Percentiles rank a stretch among this genome's conserved stretches.
Conservation (phyloP, 2,797 vertebrate species). For the Dromococcyx pavoninus region DNA sequence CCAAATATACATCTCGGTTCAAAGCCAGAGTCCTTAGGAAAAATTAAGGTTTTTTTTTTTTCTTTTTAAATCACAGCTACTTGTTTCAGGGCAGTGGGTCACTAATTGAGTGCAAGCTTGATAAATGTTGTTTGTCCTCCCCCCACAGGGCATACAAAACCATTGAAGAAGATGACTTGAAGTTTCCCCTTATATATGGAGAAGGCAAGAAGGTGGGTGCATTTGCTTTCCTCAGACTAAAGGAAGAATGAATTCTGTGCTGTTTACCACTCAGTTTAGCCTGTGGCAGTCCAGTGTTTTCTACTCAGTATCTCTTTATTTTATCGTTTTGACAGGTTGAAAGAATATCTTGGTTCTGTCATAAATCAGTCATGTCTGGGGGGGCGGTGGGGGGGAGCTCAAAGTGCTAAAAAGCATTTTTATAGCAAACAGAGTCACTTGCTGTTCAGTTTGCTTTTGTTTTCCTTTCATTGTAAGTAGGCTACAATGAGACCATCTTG, state of each 20-base stretch:
- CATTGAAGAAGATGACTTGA: constrained; percentile 97
- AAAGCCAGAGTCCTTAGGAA: background rate
- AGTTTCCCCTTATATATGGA: constrained; percentile 98
- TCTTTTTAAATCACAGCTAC: background rate
- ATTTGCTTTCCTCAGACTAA: background rate
- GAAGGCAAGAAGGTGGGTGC: constrained; percentile 96
- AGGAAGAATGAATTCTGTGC: background rate
- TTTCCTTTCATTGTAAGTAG: background rate
- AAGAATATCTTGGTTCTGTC: constrained; percentile 37
- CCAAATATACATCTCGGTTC: background rate
- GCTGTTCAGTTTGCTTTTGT: background rate
- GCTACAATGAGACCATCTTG: background rate
- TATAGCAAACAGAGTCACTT: background rate
- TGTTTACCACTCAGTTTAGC: constrained; percentile 8
- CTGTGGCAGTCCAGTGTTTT: constrained; percentile 11
- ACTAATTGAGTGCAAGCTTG: constrained; percentile 63
- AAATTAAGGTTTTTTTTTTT: too few species aligned
- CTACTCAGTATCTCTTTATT: constrained; percentile 36
- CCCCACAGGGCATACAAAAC: constrained; percentile 95
- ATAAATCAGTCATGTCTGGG: constrained; percentile 40
- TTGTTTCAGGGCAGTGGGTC: constrained; percentile 48
- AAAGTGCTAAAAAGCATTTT: constrained; percentile 8
- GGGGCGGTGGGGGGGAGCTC: background rate
- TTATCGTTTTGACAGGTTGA: constrained; percentile 57
- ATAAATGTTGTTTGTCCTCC: constrained; percentile 63